These are phyloP conservation scores for Apodemia zela DNA, from an alignment of 2,888 invertebrate species.

Conservation along the genomic window DNA sequence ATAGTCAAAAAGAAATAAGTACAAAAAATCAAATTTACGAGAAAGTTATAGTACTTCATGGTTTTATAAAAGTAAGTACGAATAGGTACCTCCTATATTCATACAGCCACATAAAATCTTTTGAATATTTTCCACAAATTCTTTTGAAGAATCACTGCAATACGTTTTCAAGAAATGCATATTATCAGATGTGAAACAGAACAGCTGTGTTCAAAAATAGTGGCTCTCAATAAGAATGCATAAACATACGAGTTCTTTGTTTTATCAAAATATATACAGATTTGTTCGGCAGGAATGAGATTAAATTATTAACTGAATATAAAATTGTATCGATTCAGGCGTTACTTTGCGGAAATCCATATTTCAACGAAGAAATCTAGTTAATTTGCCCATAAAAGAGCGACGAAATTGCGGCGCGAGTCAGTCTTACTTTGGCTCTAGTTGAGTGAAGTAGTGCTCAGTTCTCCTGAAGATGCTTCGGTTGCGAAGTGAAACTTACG, in stretches of 20 bases:
- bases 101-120: neutral
- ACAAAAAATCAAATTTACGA: neutral
- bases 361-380: no score
- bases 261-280: neutral
- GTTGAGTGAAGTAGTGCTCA: no score
- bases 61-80: neutral
- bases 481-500: no score
- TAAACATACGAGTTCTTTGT: neutral
- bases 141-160: neutral
- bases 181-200: neutral
- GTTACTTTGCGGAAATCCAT: no score
- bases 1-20: neutral
- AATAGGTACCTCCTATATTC: neutral
- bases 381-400: no score
- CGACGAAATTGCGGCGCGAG: no score
- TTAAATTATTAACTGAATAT: no score
- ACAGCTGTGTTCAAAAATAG: conserved; percentile 2
- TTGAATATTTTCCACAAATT: neutral
- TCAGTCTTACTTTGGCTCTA: no score
- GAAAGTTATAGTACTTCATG: neutral
- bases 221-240: neutral
- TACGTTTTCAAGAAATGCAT: neutral
- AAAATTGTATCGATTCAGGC: no score
- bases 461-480: no score
- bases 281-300: neutral